Conservation (phyloP, 2,888 invertebrate species). For the Megalurothrips usitatus region DNA sequence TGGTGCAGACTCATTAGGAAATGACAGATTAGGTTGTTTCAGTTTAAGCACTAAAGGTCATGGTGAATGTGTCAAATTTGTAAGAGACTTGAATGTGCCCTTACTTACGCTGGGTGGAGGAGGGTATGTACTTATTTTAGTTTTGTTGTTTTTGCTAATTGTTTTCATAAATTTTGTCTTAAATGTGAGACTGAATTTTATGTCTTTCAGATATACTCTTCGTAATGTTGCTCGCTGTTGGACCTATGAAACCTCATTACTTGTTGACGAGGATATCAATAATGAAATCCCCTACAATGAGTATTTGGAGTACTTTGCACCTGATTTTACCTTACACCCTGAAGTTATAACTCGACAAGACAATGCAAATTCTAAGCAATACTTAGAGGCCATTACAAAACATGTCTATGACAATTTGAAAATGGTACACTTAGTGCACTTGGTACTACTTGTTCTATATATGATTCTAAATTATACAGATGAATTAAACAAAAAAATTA, state of each 20-base stretch:
- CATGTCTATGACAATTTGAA: conserved; percentile 90
- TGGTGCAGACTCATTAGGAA: conserved; percentile 95
- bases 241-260: conserved; percentile 95
- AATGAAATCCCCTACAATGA: conserved; percentile 95
- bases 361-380: conserved; percentile 94
- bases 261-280: conserved; percentile 87
- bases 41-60: conserved; percentile 92
- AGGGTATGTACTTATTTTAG: conserved; percentile 49
- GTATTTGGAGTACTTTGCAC: conserved; percentile 95
- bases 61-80: conserved; percentile 96
- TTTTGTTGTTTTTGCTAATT: conserved; percentile 25
- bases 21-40: conserved; percentile 93
- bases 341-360: conserved; percentile 82
- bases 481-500: background rate
- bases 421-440: conserved; percentile 52
- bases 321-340: conserved; percentile 93
- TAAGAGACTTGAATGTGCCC: conserved; percentile 87
- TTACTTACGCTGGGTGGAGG: conserved; percentile 81
- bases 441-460: background rate
- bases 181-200: conserved; percentile 37
- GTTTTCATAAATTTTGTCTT: background rate
- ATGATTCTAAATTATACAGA: too few relatives aligned
- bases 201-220: conserved; percentile 68
- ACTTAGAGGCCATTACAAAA: conserved; percentile 80
- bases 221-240: conserved; percentile 97